Conservation (phyloP, 2,888 invertebrate genomes). For the Arctia plantaginis region DNA sequence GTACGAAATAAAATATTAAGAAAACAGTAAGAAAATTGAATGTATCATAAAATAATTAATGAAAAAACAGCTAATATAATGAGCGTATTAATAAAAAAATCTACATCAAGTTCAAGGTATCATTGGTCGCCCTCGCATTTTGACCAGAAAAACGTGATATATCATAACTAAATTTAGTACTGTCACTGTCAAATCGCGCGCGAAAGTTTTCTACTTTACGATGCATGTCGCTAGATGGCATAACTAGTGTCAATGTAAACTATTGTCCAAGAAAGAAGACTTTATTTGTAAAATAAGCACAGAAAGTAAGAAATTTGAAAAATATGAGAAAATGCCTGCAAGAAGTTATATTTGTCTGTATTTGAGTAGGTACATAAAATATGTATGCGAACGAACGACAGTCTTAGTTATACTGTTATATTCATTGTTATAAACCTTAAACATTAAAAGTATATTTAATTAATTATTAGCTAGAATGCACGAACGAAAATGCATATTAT, state of each 20-base stretch:
- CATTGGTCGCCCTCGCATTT: not conserved
- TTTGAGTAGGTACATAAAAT: too few species aligned
- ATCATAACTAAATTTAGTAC: not conserved
- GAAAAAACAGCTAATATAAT: not conserved
- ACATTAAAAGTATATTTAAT: too few species aligned
- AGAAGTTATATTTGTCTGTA: not conserved
- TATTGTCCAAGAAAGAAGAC: not conserved
- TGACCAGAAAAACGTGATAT: not conserved
- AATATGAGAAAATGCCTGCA: not conserved
- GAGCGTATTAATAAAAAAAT: not conserved
- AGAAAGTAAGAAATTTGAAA: not conserved
- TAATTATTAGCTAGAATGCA: too few species aligned
- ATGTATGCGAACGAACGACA: too few species aligned
- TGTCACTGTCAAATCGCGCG: slow-evolving; percentile 3
- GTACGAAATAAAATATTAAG: slow-evolving; percentile 27
- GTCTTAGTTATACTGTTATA: too few species aligned
- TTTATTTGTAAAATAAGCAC: not conserved
- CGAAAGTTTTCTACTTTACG: slow-evolving; percentile 16
- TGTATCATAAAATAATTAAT: not conserved
- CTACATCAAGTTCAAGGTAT: not conserved
- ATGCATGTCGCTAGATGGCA: slow-evolving; percentile 37
- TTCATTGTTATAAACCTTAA: too few species aligned
- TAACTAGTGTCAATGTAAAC: slow-evolving; percentile 3
- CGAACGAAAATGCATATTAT: too few species aligned
- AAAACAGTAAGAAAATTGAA: not conserved